These are phyloP conservation scores for Pungitius pungitius DNA, from an alignment of 2,113 vertebrate species.

Conservation along the genomic window DNA sequence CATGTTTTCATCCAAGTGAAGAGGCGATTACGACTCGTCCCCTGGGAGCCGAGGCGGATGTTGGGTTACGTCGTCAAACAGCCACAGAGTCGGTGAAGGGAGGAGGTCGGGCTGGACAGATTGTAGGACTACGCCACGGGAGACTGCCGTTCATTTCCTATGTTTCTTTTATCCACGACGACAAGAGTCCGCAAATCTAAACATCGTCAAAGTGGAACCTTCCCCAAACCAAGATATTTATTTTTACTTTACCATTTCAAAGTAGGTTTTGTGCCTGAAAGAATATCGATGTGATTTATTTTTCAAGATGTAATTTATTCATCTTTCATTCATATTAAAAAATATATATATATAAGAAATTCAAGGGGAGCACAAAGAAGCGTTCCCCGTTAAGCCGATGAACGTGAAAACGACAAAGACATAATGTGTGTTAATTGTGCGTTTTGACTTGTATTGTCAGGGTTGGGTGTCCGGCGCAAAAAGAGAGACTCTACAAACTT, in stretches of 20 bases:
- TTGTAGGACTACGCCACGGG: not conserved
- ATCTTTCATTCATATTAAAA: not conserved
- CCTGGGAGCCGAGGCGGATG: slow-evolving; percentile 11
- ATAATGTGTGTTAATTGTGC: not conserved
- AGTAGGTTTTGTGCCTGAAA: not conserved
- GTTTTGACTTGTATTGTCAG: not conserved
- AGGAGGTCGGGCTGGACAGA: not conserved
- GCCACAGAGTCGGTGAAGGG: not conserved
- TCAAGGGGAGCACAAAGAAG: not conserved
- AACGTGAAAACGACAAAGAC: not conserved
- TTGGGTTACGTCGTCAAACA: not conserved
- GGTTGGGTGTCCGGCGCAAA: not conserved
- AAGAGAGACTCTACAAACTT: not conserved
- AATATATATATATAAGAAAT: not conserved
- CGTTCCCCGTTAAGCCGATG: not conserved
- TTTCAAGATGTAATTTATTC: not conserved
- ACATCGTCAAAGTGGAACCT: not conserved
- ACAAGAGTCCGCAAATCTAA: not conserved
- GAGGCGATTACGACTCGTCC: not conserved
- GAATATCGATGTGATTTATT: not conserved
- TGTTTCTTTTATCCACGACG: not conserved
- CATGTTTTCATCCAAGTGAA: not conserved
- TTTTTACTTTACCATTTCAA: not conserved
- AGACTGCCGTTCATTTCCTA: not conserved
- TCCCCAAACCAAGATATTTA: not conserved